A percentile compares a stretch with the other conserved stretches of the same genome.
Conservation (phyloP, 2,888 invertebrate genomes). For the Polylopha cassiicola region DNA sequence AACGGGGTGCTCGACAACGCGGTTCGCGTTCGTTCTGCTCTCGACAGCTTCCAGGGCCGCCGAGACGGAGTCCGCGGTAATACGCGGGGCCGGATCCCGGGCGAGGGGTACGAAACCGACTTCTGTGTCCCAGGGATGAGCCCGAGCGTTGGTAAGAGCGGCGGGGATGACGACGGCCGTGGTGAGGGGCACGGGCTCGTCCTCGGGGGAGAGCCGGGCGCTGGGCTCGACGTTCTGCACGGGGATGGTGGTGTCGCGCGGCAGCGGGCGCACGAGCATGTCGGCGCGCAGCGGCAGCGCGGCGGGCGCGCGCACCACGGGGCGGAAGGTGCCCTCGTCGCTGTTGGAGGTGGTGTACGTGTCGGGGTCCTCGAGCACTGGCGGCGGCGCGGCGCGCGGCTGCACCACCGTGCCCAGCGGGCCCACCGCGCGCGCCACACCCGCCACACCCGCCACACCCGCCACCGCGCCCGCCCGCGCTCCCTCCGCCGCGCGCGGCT, state of each 20-base stretch:
- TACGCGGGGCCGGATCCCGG: not conserved
- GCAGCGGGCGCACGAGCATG: slow-evolving; percentile 27
- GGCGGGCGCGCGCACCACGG: slow-evolving; percentile 77
- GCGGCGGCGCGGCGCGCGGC: slow-evolving; percentile 43
- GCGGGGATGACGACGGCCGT: slow-evolving; percentile 39
- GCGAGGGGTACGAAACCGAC: slow-evolving; percentile 7
- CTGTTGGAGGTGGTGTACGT: slow-evolving; percentile 68
- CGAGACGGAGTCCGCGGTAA: too few species aligned
- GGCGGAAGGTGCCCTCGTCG: slow-evolving; percentile 83
- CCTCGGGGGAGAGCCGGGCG: slow-evolving; percentile 23
- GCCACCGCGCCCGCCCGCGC: slow-evolving; percentile 73
- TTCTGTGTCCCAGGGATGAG: too few species aligned
- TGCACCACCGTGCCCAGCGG: slow-evolving; percentile 85
- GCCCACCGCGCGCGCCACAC: slow-evolving; percentile 84
- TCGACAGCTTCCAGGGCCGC: too few species aligned
- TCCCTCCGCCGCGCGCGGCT: slow-evolving; percentile 36
- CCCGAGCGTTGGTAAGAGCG: slow-evolving; percentile 28
- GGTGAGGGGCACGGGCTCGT: slow-evolving; percentile 33
- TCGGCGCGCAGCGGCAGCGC: slow-evolving; percentile 40
- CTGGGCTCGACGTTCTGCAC: slow-evolving; percentile 37
- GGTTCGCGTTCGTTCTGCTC: too few species aligned
- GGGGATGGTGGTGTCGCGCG: slow-evolving; percentile 56
- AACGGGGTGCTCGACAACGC: too few species aligned
- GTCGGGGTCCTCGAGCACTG: slow-evolving; percentile 62
- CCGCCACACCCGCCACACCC: slow-evolving; percentile 85